Conservation (phyloP, 92 coral and sea anemone genomes). For the Zoanthus solanderi region DNA sequence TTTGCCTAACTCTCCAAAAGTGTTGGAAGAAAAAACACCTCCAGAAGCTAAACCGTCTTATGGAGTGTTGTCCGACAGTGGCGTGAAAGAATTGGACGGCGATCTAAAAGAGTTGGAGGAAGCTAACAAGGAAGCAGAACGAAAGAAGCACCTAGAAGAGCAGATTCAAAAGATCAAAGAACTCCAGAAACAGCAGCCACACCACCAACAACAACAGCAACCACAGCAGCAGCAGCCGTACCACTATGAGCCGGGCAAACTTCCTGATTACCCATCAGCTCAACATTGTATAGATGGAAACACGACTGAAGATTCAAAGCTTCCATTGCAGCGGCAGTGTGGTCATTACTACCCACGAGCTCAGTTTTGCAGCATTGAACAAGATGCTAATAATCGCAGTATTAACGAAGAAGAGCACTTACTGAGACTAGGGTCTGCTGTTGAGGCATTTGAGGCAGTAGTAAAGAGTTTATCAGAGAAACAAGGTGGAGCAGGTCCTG, state of each 20-base stretch:
- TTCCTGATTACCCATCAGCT: constrained; percentile 46
- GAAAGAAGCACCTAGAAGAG: constrained; percentile 73
- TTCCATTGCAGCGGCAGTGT: constrained; percentile 80
- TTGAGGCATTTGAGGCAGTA: constrained; percentile 80
- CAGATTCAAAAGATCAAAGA: constrained; percentile 80
- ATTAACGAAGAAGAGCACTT: constrained; percentile 76
- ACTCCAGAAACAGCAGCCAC: constrained; percentile 73
- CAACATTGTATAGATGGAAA: constrained; percentile 48
- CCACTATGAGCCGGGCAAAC: constrained; percentile 70
- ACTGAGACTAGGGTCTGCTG: constrained; percentile 71
- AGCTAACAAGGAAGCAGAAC: constrained; percentile 55
- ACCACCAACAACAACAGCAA: not conserved
- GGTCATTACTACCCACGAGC: constrained; percentile 82
- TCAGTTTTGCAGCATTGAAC: constrained; percentile 69
- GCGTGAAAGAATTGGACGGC: not conserved
- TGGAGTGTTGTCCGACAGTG: not conserved
- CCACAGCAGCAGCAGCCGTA: constrained; percentile 18
- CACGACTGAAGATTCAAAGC: constrained; percentile 53
- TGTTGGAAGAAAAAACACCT: not conserved
- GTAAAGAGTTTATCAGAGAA: constrained; percentile 77
- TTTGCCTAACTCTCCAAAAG: not conserved
- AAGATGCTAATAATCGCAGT: constrained; percentile 74
- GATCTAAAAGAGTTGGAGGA: constrained; percentile 34
- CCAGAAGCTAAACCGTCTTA: constrained; percentile 22
- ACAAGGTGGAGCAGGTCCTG: constrained; percentile 67